Evolutionary conservation across 2,888 invertebrate species (phyloP).

Genomic region (Elmis aenea): DNA sequence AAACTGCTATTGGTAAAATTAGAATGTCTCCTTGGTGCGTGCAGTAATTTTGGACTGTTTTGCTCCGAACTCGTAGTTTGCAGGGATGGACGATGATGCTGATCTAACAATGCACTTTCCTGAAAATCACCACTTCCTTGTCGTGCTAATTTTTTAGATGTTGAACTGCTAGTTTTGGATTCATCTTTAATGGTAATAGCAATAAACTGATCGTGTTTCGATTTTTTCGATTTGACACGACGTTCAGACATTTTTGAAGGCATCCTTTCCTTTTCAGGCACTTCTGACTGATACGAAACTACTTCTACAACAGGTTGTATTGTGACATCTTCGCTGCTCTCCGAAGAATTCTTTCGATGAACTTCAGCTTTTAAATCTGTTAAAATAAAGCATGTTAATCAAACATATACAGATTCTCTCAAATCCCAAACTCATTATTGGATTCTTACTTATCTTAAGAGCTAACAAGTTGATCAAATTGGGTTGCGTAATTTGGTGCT

Average conservation of each 20-base stretch:
- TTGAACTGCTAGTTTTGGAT: constrained; percentile 42
- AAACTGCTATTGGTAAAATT: constrained; percentile 60
- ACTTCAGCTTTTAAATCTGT: constrained; percentile 88
- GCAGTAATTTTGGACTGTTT: constrained; percentile 31
- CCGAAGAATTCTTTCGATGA: constrained; percentile 86
- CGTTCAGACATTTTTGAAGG: constrained; percentile 19
- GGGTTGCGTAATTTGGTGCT: too few relatives aligned
- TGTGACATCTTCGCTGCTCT: constrained; percentile 72
- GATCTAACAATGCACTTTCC: constrained; percentile 48
- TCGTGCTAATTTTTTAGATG: constrained; percentile 52
- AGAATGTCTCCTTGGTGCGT: constrained; percentile 56
- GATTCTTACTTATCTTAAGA: too few relatives aligned
- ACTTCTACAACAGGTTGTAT: constrained; percentile 50
- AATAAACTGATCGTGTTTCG: constrained; percentile 7
- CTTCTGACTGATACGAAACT: constrained; percentile 28
- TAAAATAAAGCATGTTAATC: too few relatives aligned
- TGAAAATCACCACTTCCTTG: constrained; percentile 53
- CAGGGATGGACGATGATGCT: constrained; percentile 45
- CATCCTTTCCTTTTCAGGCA: constrained; percentile 19
- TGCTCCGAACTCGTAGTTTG: constrained; percentile 43
- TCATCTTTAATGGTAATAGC: constrained; percentile 49
- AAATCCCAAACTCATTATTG: too few relatives aligned
- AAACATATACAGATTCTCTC: too few relatives aligned
- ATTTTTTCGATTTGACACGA: constrained; percentile 9
- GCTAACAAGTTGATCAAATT: too few relatives aligned